Percentiles rank a stretch among this genome's conserved stretches.
phyloP scores from a whole-genome alignment of 2,797 vertebrate species.

The Pangasius sanitwongsei region DNA sequence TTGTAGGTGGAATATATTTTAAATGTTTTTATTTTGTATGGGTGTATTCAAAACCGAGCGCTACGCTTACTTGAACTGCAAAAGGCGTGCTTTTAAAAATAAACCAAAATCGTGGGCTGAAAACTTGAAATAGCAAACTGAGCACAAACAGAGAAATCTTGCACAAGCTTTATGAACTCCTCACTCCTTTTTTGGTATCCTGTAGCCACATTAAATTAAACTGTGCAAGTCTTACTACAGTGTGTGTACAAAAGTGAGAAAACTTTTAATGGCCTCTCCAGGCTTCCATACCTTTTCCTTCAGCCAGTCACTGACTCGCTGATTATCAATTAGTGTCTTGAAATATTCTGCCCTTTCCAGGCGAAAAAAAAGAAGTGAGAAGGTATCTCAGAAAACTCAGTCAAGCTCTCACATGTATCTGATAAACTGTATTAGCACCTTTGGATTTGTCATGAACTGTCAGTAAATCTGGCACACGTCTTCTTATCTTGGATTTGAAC shows the following conservation, averaged over 20 bases:
- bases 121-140: background rate
- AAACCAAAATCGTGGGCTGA: background rate
- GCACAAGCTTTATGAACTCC: background rate
- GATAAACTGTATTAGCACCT: background rate
- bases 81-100: background rate
- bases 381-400: background rate
- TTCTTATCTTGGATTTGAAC: background rate
- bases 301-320: background rate
- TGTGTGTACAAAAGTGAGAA: background rate
- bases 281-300: background rate
- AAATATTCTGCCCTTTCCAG: background rate
- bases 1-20: background rate
- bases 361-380: background rate
- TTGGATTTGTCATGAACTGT: background rate
- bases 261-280: slow-evolving; percentile 11
- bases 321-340: background rate
- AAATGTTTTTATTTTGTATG: background rate
- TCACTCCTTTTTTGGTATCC: background rate
- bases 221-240: background rate
- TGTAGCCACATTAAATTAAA: background rate
- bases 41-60: background rate
- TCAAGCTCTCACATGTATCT: background rate
- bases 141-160: background rate
- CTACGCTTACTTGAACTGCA: background rate
- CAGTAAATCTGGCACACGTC: background rate